Evolutionary conservation across 1,140 invertebrate species (phyloP).

Genomic region (Archegozetes longisetosus): DNA sequence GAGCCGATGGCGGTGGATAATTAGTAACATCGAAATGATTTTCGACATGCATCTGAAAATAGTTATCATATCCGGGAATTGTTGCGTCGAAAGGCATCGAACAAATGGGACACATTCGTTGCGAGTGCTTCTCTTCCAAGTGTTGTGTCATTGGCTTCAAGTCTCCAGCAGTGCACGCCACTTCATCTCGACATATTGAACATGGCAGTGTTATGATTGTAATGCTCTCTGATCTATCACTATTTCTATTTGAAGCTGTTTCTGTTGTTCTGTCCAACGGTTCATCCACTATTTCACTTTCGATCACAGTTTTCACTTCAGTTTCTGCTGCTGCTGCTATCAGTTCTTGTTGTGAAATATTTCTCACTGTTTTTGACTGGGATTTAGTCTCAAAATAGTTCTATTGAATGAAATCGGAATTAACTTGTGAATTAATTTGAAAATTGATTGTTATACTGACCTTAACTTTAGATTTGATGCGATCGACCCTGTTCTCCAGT

Average conservation of each 20-base stretch:
- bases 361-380: not conserved
- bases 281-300: not conserved
- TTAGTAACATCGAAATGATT: constrained; percentile 15
- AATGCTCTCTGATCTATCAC: not conserved
- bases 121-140: constrained; percentile 11
- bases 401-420: not conserved
- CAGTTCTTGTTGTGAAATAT: not conserved
- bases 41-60: constrained; percentile 10
- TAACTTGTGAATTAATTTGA: not conserved
- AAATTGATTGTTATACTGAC: not conserved
- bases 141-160: constrained; percentile 10
- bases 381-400: not conserved
- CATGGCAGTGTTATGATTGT: constrained; percentile 3
- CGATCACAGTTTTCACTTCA: not conserved
- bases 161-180: not conserved
- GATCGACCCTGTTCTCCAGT: not conserved
- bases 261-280: not conserved
- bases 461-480: not conserved
- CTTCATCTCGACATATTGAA: constrained; percentile 3
- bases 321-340: not conserved
- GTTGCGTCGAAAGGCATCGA: constrained; percentile 8
- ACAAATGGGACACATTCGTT: constrained; percentile 15
- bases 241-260: not conserved
- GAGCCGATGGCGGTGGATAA: too few species aligned
- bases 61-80: constrained; percentile 5